A percentile compares a stretch with the other conserved stretches of the same genome.
Conservation (phyloP, 1,140 invertebrate species). For the Solenopsis fugax region DNA sequence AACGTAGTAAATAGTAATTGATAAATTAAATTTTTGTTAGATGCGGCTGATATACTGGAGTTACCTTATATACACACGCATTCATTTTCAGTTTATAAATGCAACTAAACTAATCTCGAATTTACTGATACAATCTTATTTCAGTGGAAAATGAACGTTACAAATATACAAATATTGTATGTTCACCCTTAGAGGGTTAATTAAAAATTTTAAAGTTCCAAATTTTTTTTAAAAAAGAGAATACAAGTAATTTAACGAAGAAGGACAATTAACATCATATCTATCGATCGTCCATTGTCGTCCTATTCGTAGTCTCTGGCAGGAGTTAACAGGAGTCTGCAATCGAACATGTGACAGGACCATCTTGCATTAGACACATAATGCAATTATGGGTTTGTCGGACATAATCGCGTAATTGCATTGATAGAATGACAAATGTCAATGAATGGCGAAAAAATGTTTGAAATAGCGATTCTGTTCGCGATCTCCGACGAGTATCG, state of each 20-base stretch:
- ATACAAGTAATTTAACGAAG: not conserved
- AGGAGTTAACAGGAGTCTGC: not conserved
- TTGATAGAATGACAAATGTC: not conserved
- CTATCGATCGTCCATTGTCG: not conserved
- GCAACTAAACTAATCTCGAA: too few relatives aligned
- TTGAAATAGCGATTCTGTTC: not conserved
- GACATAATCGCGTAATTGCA: slow-evolving; percentile 36
- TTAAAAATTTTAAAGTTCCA: too few relatives aligned
- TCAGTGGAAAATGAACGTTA: too few relatives aligned
- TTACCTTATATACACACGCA: too few relatives aligned
- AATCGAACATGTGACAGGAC: slow-evolving; percentile 20
- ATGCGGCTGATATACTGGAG: too few relatives aligned
- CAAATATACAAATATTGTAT: too few relatives aligned
- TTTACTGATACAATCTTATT: too few relatives aligned
- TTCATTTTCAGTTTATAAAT: too few relatives aligned
- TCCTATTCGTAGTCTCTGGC: not conserved
- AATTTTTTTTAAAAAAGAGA: not conserved
- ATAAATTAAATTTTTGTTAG: too few relatives aligned
- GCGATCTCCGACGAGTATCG: slow-evolving; percentile 52
- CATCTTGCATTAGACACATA: slow-evolving; percentile 22
- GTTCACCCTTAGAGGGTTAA: too few relatives aligned
- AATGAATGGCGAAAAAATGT: slow-evolving; percentile 19
- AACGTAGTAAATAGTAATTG: too few relatives aligned
- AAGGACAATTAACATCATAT: not conserved
- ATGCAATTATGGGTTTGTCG: slow-evolving; percentile 26